Conservation (phyloP, 2,797 vertebrate genomes). For the Takifugu ocellatus region DNA sequence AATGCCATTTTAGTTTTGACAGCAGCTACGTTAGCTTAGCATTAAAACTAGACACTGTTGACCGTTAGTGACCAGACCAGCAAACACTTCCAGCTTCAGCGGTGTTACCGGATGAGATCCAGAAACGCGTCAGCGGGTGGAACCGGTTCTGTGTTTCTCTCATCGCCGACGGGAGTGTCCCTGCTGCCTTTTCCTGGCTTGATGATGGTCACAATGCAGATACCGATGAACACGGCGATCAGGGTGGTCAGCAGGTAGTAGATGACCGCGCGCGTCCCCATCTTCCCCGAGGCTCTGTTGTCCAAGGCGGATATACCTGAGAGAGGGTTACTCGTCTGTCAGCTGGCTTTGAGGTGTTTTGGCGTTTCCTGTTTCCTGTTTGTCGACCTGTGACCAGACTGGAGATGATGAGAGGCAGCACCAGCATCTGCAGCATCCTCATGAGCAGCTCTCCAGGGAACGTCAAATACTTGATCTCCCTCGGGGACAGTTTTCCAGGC, state of each 20-base stretch:
- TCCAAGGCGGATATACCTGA: constrained; percentile 94
- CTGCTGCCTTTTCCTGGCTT: constrained; percentile 89
- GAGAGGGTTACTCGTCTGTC: neutral
- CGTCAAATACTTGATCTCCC: constrained; percentile 93
- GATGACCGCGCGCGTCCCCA: constrained; percentile 87
- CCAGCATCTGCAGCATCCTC: constrained; percentile 97
- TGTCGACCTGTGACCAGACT: constrained; percentile 91
- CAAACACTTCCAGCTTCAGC: neutral
- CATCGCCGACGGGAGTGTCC: constrained; percentile 76
- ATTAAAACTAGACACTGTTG: no score
- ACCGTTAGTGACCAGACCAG: no score
- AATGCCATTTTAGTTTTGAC: no score
- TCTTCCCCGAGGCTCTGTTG: constrained; percentile 90
- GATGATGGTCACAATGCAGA: constrained; percentile 89
- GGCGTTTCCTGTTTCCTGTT: neutral
- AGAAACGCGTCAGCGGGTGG: constrained; percentile 92
- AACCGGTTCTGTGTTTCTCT: constrained; percentile 83
- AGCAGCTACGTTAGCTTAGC: no score
- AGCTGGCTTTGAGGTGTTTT: neutral
- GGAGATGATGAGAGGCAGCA: constrained; percentile 92
- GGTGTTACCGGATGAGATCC: constrained; percentile 84
- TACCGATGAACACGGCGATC: constrained; percentile 94
- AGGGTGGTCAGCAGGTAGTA: constrained; percentile 96
- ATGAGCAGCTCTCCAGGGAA: constrained; percentile 96
- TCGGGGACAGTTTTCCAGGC: constrained; percentile 82